phyloP scores from a whole-genome alignment of 2,113 vertebrate genomes.

The Thryonomys swinderianus region DNA sequence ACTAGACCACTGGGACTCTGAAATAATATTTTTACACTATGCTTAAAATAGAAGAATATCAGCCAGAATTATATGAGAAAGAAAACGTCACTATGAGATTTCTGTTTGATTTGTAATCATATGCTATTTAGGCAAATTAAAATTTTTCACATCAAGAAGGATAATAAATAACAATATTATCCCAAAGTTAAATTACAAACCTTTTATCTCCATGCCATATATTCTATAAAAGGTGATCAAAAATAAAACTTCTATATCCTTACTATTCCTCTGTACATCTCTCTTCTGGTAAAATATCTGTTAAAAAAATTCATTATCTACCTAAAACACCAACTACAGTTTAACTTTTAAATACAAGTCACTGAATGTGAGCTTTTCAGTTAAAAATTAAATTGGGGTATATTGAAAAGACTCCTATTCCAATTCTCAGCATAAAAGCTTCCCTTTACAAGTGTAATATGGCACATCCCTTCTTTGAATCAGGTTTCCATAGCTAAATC shows the following conservation, averaged over 20 bases:
- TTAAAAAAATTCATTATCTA: neutral
- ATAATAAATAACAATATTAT: neutral
- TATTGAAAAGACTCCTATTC: neutral
- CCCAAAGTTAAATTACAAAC: neutral
- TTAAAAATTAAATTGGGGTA: slow-evolving; percentile 35
- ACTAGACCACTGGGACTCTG: neutral
- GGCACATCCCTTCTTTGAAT: neutral
- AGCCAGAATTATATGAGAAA: neutral
- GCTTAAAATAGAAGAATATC: slow-evolving; percentile 42
- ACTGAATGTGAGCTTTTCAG: neutral
- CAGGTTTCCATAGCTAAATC: slow-evolving; percentile 3
- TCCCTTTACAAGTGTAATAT: neutral
- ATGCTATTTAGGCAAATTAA: neutral
- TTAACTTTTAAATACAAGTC: slow-evolving; percentile 39
- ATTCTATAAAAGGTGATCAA: neutral
- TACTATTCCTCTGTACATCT: neutral
- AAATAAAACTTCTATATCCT: neutral
- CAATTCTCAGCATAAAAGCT: slow-evolving; percentile 1
- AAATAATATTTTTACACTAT: slow-evolving; percentile 45
- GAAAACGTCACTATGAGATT: neutral
- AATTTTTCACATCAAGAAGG: neutral
- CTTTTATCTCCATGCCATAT: neutral
- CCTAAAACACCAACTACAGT: neutral
- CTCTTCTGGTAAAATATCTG: neutral
- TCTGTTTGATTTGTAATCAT: neutral